Conservation (phyloP, 2,888 invertebrate genomes). For the Endotricha flammealis region DNA sequence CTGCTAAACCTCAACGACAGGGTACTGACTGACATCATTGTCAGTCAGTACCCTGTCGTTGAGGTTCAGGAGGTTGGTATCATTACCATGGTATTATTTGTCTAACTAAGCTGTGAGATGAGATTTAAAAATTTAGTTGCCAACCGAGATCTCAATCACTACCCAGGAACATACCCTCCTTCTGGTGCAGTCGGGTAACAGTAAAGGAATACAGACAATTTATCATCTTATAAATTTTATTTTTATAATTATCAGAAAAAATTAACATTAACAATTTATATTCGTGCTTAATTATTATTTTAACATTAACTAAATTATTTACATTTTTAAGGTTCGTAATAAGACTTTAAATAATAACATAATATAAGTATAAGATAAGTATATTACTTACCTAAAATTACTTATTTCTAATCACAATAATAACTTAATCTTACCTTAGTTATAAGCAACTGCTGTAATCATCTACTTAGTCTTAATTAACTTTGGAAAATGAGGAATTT, state of each 20-base stretch:
- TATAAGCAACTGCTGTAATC: slow-evolving; percentile 13
- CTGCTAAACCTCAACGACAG: too few relatives aligned
- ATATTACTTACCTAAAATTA: slow-evolving; percentile 28
- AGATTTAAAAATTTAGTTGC: too few relatives aligned
- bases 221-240: background rate
- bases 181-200: slow-evolving; percentile 1
- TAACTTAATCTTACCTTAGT: slow-evolving; percentile 29
- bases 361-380: too few relatives aligned
- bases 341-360: slow-evolving; percentile 35
- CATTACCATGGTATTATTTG: too few relatives aligned
- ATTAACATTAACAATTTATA: slow-evolving; percentile 10
- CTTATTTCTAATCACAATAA: slow-evolving; percentile 47
- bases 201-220: background rate
- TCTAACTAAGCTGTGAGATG: too few relatives aligned
- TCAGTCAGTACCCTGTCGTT: too few relatives aligned
- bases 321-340: slow-evolving; percentile 20
- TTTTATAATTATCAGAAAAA: background rate
- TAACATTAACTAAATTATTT: slow-evolving; percentile 10
- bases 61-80: too few relatives aligned
- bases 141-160: too few relatives aligned
- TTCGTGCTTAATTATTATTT: background rate
- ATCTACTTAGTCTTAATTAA: slow-evolving; percentile 26
- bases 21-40: too few relatives aligned
- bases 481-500: slow-evolving; percentile 56
- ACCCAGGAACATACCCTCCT: too few relatives aligned